Base-by-base conservation (phyloP, 2,797 vertebrate genomes). In the Myioborus melanocephalus region DNA sequence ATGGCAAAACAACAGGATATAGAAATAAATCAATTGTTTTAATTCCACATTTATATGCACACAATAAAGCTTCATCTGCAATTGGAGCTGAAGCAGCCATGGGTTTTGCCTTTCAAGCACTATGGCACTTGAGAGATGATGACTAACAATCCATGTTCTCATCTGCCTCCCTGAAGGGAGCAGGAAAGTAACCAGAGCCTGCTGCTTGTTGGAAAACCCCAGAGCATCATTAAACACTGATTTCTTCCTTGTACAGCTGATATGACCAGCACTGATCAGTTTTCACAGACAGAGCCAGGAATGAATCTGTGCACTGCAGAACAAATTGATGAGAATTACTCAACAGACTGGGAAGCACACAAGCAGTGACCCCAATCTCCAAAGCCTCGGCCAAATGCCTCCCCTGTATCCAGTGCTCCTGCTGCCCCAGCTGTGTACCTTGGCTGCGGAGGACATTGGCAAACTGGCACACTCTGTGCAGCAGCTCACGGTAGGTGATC, bases 371-470 rank as follows among this genome's bases (percentile, higher is more conserved):
- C 24, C 35, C 69, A 32, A 12, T 17, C n/a, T 41, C 88, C 73
- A 66, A 59, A 72, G 4, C 26, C 39, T 23, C 83, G 93, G 35
- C 52, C 63, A 46, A 72, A 44, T 34, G 28, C 35, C 53, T 81
- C 30, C 47, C 32, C 46, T 57, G 43, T 21, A 52, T 3, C 26
- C 55, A 52, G 44, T 1, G 5, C 23, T 41, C 70, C 70, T 68
- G 4, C 9, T 77, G 78, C 46, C 26, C 47, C 87, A 66, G 55
- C 84, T 7, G 6, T 68, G 35, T 96, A 99, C 99, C 99, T 98
- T 99, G 99, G 69, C 98, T 98, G 94, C 97, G 98, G n/a, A 99
- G 98, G 90, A 99, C 98, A 24, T 99, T 99, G 97, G 99, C 98
- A 15, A 99, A 99, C 97, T 97, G 99, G 94, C 99, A 99, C 89